These are phyloP conservation scores for Leptopilina clavipes DNA, from an alignment of 1,140 invertebrate species.

Conservation along the genomic window DNA sequence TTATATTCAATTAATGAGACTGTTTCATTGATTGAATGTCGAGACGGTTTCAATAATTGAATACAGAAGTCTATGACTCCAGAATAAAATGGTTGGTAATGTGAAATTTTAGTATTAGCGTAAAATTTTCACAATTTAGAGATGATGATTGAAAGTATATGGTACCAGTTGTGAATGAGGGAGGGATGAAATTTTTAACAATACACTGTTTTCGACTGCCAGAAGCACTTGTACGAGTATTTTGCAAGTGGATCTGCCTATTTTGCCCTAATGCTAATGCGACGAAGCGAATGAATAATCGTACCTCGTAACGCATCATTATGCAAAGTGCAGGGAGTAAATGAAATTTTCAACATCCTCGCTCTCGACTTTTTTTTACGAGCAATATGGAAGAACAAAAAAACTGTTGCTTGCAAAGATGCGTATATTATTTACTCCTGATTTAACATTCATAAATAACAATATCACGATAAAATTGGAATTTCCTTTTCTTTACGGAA, in stretches of 20 bases:
- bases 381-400: neutral
- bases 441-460: slow-evolving; percentile 8
- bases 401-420: slow-evolving; percentile 16
- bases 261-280: slow-evolving; percentile 20
- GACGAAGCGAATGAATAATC: slow-evolving; percentile 34
- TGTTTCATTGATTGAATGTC: no score
- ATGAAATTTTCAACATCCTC: slow-evolving; percentile 30
- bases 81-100: no score
- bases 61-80: no score
- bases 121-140: neutral
- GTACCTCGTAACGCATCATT: slow-evolving; percentile 20
- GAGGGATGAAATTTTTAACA: slow-evolving; percentile 14
- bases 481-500: neutral
- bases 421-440: slow-evolving; percentile 3
- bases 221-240: neutral
- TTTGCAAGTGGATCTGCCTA: slow-evolving; percentile 16
- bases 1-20: no score
- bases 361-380: slow-evolving; percentile 8
- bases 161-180: neutral
- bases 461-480: neutral
- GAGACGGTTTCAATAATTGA: no score
- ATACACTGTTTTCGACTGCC: neutral
- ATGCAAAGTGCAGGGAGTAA: slow-evolving; percentile 34
- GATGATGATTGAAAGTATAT: neutral
- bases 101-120: no score